Conservation (phyloP, 2,888 invertebrate species). For the Dolichopus griseipennis region DNA sequence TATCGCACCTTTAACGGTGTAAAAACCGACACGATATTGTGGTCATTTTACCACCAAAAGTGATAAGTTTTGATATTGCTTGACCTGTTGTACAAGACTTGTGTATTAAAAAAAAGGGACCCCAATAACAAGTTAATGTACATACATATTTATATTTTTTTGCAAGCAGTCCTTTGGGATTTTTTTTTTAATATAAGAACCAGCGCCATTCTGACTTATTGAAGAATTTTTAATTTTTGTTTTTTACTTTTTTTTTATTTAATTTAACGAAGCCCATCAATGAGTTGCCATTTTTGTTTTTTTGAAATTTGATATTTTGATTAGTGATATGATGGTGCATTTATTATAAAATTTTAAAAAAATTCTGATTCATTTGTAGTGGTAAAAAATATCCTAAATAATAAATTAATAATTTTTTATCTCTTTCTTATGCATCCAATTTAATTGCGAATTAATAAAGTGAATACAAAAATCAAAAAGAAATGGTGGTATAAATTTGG, state of each 20-base stretch:
- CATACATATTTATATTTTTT: background rate
- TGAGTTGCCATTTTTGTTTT: background rate
- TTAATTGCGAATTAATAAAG: no score
- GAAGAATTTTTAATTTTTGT: background rate
- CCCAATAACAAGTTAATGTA: background rate
- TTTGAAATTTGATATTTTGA: slow-evolving; percentile 1
- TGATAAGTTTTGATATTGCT: background rate
- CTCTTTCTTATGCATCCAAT: no score
- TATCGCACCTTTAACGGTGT: background rate
- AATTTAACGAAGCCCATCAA: background rate
- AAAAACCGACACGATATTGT: slow-evolving; percentile 4
- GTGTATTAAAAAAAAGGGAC: background rate
- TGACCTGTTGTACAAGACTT: background rate
- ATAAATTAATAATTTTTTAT: no score
- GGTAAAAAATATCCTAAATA: no score
- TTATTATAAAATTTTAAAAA: background rate
- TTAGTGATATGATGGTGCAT: background rate
- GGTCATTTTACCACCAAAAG: slow-evolving; percentile 6
- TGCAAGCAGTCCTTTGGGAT: background rate
- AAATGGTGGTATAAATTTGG: no score
- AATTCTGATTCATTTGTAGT: no score
- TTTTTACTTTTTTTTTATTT: no score
- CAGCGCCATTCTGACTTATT: background rate
- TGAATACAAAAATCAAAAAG: no score
- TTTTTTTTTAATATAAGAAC: background rate